Percentiles rank a stretch among this genome's conserved stretches.
Conservation (phyloP, 1,140 invertebrate species). For the Aphelinus certus region DNA sequence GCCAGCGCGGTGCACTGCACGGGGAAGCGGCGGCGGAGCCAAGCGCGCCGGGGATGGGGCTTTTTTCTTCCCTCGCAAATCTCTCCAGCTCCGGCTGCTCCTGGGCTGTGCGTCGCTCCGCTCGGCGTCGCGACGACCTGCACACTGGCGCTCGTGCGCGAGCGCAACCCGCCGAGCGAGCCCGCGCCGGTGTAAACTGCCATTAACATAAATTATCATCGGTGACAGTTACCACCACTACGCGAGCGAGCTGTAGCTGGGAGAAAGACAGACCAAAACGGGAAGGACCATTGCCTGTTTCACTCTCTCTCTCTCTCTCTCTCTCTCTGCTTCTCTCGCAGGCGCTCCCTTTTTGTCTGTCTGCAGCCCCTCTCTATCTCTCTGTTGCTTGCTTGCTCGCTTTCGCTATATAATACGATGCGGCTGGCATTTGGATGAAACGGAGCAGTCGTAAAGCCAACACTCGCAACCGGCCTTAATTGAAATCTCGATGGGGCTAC, state of each 20-base stretch:
- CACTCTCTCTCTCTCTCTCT: neutral
- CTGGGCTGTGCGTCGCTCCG: slow-evolving; percentile 45
- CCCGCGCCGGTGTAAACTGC: slow-evolving; percentile 58
- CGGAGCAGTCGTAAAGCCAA: slow-evolving; percentile 7
- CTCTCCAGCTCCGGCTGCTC: neutral
- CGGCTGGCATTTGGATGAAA: too few relatives aligned
- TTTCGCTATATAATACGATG: too few relatives aligned
- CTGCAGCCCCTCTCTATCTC: too few relatives aligned
- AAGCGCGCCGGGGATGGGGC: slow-evolving; percentile 35
- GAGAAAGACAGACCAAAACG: neutral
- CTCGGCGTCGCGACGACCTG: slow-evolving; percentile 55
- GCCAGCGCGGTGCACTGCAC: slow-evolving; percentile 49
- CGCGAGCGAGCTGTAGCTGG: slow-evolving; percentile 7
- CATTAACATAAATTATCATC: slow-evolving; percentile 68
- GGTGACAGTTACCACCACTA: slow-evolving; percentile 63
- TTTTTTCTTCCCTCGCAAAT: neutral
- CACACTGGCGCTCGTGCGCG: slow-evolving; percentile 55
- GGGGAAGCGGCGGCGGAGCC: slow-evolving; percentile 7
- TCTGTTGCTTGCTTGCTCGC: too few relatives aligned
- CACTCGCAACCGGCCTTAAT: slow-evolving; percentile 25
- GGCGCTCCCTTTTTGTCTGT: neutral
- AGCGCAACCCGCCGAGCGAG: slow-evolving; percentile 2
- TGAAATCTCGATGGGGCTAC: slow-evolving; percentile 17
- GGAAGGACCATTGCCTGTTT: slow-evolving; percentile 16
- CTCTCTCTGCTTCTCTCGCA: neutral